These are phyloP conservation scores for Copidosoma aretas DNA, from an alignment of 2,888 invertebrate genomes.

Conservation along the genomic window DNA sequence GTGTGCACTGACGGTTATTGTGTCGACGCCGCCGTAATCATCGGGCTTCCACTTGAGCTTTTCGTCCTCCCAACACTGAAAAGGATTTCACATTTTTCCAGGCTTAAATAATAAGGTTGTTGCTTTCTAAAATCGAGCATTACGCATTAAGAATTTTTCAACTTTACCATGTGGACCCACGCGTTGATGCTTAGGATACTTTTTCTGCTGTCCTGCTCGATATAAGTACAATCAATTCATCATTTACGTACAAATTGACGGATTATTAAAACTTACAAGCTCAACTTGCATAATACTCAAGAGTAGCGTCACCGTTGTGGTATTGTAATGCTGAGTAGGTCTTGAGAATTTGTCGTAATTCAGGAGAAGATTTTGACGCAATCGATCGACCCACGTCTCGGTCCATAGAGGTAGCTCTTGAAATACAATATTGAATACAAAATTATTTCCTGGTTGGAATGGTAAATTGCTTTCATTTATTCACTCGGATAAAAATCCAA, in stretches of 20 bases:
- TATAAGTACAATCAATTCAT: not conserved
- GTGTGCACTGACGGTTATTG: conserved; percentile 70
- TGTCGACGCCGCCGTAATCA: conserved; percentile 71
- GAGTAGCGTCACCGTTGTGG: conserved; percentile 52
- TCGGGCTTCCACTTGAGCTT: conserved; percentile 75
- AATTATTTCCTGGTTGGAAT: not conserved
- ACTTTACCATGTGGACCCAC: conserved; percentile 33
- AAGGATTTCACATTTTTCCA: conserved; percentile 29
- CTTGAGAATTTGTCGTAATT: conserved; percentile 68
- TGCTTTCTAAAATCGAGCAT: conserved; percentile 1
- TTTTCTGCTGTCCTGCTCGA: conserved; percentile 29
- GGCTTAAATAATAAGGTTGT: conserved; percentile 7
- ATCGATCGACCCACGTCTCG: conserved; percentile 66
- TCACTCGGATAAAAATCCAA: too few species aligned
- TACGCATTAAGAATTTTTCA: conserved; percentile 22
- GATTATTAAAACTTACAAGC: conserved; percentile 22
- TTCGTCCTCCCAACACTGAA: conserved; percentile 76
- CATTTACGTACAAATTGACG: not conserved
- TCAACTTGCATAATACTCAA: conserved; percentile 32
- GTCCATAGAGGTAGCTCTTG: conserved; percentile 60
- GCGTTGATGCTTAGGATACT: conserved; percentile 29
- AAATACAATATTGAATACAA: not conserved
- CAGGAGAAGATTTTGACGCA: conserved; percentile 67
- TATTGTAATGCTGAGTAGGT: conserved; percentile 65
- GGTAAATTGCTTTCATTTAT: not conserved